Evolutionary conservation across 2,113 vertebrate species (phyloP).

Genomic region (Peromyscus maniculatus): DNA sequence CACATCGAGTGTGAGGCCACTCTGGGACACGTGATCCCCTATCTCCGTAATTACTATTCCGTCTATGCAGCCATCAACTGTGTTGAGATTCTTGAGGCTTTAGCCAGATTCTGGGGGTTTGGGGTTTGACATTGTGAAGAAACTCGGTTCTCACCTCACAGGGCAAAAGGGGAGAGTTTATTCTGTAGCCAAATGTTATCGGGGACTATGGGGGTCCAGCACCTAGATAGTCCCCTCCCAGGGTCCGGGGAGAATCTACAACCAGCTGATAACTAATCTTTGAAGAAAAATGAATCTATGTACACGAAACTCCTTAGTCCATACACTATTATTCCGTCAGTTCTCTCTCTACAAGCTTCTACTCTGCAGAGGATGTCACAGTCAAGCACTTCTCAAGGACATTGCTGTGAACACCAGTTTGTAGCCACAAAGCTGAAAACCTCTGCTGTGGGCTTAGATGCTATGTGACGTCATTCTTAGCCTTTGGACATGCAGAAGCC

Average conservation of each 20-base stretch:
- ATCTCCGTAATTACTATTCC: background rate
- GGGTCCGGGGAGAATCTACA: no score
- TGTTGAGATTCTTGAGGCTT: background rate
- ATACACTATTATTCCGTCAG: no score
- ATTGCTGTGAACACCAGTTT: background rate
- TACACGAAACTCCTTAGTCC: no score
- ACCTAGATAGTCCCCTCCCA: no score
- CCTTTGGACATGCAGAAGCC: background rate
- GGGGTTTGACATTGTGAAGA: background rate
- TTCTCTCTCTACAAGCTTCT: no score
- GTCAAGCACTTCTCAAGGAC: background rate
- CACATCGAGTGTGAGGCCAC: background rate
- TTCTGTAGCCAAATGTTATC: background rate
- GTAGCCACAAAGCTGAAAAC: background rate
- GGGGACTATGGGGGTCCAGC: no score
- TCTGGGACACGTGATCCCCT: background rate
- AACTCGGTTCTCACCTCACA: background rate
- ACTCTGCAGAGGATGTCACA: background rate
- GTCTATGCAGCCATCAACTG: background rate
- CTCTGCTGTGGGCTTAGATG: background rate
- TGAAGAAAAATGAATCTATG: no score
- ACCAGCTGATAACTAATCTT: no score
- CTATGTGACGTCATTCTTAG: background rate
- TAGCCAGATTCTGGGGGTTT: background rate
- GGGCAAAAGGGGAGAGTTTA: background rate